Conservation (phyloP, 2,888 invertebrate species). For the Epistrophe eligans region DNA sequence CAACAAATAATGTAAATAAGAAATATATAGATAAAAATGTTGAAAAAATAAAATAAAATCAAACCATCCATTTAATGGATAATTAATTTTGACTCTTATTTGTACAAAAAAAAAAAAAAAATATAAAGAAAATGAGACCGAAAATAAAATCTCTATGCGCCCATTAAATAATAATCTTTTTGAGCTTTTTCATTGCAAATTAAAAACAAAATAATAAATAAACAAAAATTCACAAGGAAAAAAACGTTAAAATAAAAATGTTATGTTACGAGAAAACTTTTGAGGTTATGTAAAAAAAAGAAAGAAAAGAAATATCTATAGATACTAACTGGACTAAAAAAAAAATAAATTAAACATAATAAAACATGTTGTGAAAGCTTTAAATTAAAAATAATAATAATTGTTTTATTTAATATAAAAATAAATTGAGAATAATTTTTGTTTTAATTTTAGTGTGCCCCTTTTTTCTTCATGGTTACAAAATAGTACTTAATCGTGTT, state of each 20-base stretch:
- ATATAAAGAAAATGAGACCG: conserved; percentile 22
- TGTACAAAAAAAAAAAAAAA: conserved; percentile 47
- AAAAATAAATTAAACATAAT: conserved; percentile 57
- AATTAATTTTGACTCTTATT: conserved; percentile 46
- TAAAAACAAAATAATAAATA: conserved; percentile 43
- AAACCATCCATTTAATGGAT: conserved; percentile 30
- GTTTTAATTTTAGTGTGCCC: background rate
- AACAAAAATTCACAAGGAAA: conserved; percentile 23
- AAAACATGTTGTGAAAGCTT: conserved; percentile 77
- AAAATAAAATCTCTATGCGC: conserved; percentile 50
- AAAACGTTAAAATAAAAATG: conserved; percentile 24
- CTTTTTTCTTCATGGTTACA: too few relatives aligned
- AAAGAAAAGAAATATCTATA: conserved; percentile 31
- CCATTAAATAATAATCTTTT: conserved; percentile 61
- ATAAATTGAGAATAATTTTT: conserved; percentile 2
- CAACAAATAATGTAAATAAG: conserved; percentile 15
- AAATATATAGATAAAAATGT: conserved; percentile 6
- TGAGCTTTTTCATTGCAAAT: conserved; percentile 74
- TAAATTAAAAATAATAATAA: conserved; percentile 72
- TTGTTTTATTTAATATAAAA: conserved; percentile 73
- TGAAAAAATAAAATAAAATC: conserved; percentile 12
- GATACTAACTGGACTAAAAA: conserved; percentile 40
- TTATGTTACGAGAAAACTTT: conserved; percentile 16
- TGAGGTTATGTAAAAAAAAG: conserved; percentile 27
- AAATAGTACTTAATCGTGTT: too few relatives aligned